A percentile compares a stretch with the other conserved stretches of the same genome.
phyloP scores from a whole-genome alignment of 2,888 invertebrate genomes.

The Mythimna vitellina region DNA sequence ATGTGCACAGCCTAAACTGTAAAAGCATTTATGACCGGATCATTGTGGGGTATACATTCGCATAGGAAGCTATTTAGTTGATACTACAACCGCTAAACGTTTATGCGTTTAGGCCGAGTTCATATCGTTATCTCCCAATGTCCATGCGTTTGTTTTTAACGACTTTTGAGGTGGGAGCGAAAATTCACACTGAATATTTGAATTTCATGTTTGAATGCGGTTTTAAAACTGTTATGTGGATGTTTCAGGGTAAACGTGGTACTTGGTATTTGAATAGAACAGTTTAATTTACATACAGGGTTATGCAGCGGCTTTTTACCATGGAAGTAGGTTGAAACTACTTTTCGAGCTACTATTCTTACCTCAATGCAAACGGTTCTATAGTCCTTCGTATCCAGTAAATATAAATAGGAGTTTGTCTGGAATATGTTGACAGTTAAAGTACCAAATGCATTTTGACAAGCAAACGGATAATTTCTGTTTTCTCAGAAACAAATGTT shows the following conservation, averaged over 20 bases:
- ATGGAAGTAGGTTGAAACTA: background rate
- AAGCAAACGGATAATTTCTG: no score
- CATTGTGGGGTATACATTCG: constrained; percentile 67
- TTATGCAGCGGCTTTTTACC: background rate
- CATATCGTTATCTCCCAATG: constrained; percentile 56
- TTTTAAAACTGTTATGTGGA: constrained; percentile 47
- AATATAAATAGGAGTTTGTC: background rate
- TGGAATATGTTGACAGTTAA: background rate
- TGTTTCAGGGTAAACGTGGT: constrained; percentile 40
- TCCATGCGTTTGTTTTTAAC: constrained; percentile 58
- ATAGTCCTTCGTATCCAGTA: background rate
- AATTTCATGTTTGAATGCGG: constrained; percentile 31
- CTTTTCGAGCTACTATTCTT: background rate
- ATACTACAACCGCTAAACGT: constrained; percentile 65
- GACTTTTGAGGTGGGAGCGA: constrained; percentile 44
- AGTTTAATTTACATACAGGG: constrained; percentile 38
- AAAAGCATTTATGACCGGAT: constrained; percentile 69
- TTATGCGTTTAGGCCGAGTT: constrained; percentile 61
- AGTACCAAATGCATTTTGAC: no score
- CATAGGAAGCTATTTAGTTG: constrained; percentile 68
- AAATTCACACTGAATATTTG: constrained; percentile 46
- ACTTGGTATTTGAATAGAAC: constrained; percentile 47
- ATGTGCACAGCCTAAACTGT: constrained; percentile 57
- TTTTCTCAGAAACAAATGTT: background rate
- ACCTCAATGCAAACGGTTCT: background rate